Evolutionary conservation across 1,140 invertebrate genomes (phyloP), one percentile per base, ranked within the genome.

Genomic region (Ceratosolen solmsi): DNA sequence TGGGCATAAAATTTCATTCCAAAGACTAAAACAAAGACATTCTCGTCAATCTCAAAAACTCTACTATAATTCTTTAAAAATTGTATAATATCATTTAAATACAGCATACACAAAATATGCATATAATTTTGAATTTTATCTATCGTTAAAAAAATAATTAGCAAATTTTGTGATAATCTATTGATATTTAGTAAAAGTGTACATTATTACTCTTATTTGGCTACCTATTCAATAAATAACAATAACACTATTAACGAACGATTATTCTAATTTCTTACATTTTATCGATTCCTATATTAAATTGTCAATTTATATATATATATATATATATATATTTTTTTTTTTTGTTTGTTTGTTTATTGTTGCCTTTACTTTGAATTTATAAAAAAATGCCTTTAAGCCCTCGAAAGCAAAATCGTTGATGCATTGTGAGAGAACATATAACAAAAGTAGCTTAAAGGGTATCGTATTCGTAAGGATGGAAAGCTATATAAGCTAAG

Each of bases 401-500:
- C 15, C 7, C 36, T 68, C 8, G 20, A 38, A 38, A 68, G 38
- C 63, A 38, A 11, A 68, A 22, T 68, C 63, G 63, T 68, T 68
- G 38, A 68, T 17, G 8, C n/a, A 68, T 38, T 68, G 63, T n/a
- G n/a, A n/a, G n/a, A 38, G 20, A n/a, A 38, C 38, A 68, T 38
- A 11, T 22, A 1, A 68, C 38, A 68, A 68, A 68, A 68, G 22
- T 38, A 68, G 2, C 9, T 13, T 38, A 68, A 68, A 68, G 38
- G 38, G 22, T 38, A 38, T n/a, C 17, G 17, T 11, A 38, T 22
- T 38, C 38, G 36, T 20, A 38, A 68, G 60, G 7, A 68, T n/a
- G 63, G 38, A 68, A 33, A n/a, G 63, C 63, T 36, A 38, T 38
- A 33, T 68, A 68, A 68, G 60, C 60, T 63, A 20, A 17, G 22